These are phyloP conservation scores for Egretta garzetta DNA, from an alignment of 2,113 vertebrate genomes.

Conservation along the genomic window DNA sequence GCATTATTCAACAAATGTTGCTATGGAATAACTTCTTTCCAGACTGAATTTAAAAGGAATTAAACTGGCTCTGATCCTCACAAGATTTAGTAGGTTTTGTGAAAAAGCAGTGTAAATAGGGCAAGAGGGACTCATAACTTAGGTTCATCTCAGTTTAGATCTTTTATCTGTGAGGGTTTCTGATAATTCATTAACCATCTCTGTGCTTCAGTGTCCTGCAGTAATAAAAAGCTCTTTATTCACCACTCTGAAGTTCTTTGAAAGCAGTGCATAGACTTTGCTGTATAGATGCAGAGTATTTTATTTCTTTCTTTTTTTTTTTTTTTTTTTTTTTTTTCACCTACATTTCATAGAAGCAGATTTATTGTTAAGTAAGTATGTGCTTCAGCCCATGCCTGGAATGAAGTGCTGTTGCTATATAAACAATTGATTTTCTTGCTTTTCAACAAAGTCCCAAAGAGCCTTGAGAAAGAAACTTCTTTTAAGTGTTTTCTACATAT, in stretches of 20 bases:
- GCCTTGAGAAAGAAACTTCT: background rate
- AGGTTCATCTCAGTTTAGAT: background rate
- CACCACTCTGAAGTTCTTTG: background rate
- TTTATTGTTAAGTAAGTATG: background rate
- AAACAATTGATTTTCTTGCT: background rate
- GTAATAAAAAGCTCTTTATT: background rate
- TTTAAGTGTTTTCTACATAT: background rate
- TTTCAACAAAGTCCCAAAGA: background rate
- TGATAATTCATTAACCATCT: background rate
- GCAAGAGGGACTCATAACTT: background rate
- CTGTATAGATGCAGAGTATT: background rate
- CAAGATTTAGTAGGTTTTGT: background rate
- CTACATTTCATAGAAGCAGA: background rate
- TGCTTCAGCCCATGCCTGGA: background rate
- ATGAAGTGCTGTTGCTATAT: background rate
- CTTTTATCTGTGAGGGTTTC: background rate
- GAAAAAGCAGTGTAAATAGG: background rate
- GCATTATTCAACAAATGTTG: background rate
- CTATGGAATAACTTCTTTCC: background rate
- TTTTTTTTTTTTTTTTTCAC: no score
- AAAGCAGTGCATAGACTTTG: background rate
- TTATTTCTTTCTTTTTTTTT: no score
- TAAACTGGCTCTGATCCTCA: background rate
- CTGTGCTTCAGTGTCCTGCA: background rate
- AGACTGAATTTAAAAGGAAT: background rate